These are phyloP conservation scores for Ceratotherium simum DNA, from an alignment of 2,113 vertebrate genomes.

Conservation along the genomic window DNA sequence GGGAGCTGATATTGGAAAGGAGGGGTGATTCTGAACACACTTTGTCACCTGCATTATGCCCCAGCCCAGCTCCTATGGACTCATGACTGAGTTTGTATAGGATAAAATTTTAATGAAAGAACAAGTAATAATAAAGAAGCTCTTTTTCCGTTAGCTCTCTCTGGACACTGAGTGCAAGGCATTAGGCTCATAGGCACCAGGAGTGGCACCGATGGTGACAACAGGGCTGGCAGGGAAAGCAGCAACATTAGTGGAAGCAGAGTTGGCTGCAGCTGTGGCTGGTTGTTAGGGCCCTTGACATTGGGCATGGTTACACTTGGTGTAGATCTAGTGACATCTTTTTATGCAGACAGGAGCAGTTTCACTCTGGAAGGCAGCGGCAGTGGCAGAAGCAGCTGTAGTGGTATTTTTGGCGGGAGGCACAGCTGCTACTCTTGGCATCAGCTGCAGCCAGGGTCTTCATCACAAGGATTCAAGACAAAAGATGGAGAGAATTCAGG, in stretches of 20 bases:
- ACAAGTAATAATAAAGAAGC: neutral
- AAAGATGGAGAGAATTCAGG: neutral
- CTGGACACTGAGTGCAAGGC: neutral
- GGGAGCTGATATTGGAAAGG: neutral
- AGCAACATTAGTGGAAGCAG: neutral
- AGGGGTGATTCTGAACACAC: neutral
- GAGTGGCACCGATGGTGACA: neutral
- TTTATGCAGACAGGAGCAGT: neutral
- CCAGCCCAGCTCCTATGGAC: neutral
- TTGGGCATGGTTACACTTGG: neutral
- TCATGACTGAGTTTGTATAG: neutral
- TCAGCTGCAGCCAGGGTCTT: neutral
- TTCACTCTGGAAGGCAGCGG: neutral
- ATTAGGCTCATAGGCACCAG: too few species aligned
- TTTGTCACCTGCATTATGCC: neutral
- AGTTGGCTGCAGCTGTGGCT: neutral
- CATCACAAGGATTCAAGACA: neutral
- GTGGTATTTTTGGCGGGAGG: neutral
- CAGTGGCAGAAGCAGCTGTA: neutral
- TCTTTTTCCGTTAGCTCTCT: neutral
- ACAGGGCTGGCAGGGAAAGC: neutral
- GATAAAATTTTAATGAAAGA: neutral
- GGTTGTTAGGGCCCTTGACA: neutral
- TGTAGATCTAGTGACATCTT: neutral
- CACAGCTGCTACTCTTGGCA: conserved; percentile 43